These are phyloP conservation scores for Strongylocentrotus purpuratus DNA, from an alignment of 35 echinoderm and acorn worm species.

Conservation along the genomic window DNA sequence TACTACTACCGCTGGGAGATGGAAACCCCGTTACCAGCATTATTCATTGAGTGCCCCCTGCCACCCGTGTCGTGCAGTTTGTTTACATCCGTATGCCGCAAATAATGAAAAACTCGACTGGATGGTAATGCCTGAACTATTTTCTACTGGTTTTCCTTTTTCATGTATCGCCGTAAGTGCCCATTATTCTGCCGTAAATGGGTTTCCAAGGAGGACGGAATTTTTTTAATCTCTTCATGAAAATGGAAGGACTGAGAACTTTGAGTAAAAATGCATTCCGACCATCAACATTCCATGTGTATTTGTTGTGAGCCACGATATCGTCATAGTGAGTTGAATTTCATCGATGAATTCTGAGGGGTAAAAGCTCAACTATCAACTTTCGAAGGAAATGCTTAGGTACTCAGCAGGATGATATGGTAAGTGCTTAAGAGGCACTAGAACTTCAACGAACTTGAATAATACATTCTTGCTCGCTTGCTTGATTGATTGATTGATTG, in stretches of 20 bases:
- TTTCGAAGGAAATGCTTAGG: background rate
- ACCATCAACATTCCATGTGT: background rate
- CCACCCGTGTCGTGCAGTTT: slow-evolving; percentile 3
- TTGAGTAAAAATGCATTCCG: background rate
- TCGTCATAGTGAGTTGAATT: background rate
- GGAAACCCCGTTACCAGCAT: background rate
- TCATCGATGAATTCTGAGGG: background rate
- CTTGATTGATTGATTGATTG: slow-evolving; percentile 24
- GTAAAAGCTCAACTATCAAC: background rate
- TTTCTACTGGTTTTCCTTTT: background rate
- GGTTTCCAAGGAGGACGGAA: background rate
- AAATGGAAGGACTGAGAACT: background rate
- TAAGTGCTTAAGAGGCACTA: background rate
- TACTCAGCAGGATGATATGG: no score
- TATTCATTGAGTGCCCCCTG: background rate
- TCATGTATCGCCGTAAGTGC: background rate
- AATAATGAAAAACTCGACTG: slow-evolving; percentile 30
- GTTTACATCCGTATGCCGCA: background rate
- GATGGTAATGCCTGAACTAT: background rate
- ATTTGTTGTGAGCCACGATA: background rate
- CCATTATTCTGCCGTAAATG: background rate
- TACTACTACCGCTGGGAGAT: background rate
- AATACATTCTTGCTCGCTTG: background rate
- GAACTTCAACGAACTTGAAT: background rate
- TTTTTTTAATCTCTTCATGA: background rate